Percentiles rank a stretch among this genome's conserved stretches.
phyloP scores from a whole-genome alignment of 2,888 invertebrate species.

The Ormyrus nitidulus region DNA sequence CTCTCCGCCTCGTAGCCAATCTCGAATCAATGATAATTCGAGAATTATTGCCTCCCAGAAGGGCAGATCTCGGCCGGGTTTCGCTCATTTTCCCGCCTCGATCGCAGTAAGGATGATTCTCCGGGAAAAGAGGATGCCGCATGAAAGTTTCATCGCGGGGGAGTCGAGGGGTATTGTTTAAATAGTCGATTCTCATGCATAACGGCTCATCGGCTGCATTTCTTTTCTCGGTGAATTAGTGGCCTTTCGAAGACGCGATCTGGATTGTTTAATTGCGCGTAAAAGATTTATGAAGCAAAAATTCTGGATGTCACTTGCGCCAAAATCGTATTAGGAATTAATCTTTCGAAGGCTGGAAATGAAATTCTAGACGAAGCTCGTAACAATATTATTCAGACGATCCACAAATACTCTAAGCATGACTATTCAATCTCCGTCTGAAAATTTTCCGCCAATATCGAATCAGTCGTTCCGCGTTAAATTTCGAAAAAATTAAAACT shows the following conservation, averaged over 20 bases:
- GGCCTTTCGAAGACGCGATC: no score
- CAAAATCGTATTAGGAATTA: no score
- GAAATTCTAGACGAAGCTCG: no score
- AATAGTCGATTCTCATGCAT: conserved; percentile 46
- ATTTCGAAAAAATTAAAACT: no score
- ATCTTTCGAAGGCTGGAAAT: no score
- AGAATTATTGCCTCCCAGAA: conserved; percentile 48
- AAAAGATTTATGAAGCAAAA: neutral
- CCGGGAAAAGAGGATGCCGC: neutral
- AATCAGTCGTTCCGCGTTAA: no score
- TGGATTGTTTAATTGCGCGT: neutral
- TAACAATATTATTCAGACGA: no score
- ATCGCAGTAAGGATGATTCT: conserved; percentile 26
- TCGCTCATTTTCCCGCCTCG: neutral
- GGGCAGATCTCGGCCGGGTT: neutral
- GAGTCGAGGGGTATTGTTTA: conserved; percentile 43
- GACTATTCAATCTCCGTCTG: no score
- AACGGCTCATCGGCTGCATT: conserved; percentile 8
- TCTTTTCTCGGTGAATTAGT: conserved; percentile 3
- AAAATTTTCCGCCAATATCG: no score
- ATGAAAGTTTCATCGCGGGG: conserved; percentile 36
- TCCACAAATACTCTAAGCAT: no score
- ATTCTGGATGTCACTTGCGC: no score
- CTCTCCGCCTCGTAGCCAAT: conserved; percentile 34
- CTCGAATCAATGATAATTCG: conserved; percentile 54